Percentiles rank a stretch among this genome's conserved stretches.
Evolutionary conservation across 2,888 invertebrate genomes (phyloP).

Genomic region (Lordiphosa andalusiaca): DNA sequence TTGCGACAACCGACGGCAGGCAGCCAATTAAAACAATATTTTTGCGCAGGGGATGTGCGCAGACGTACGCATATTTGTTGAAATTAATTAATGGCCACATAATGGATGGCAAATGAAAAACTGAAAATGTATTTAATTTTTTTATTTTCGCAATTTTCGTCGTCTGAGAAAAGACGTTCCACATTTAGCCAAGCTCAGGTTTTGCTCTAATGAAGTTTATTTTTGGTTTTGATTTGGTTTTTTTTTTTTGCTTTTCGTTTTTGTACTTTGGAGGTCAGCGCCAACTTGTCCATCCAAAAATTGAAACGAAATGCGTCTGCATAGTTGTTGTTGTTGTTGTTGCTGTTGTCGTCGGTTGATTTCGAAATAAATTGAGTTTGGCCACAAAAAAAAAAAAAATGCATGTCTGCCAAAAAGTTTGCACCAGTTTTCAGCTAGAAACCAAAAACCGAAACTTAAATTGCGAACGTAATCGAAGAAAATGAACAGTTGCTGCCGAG

Average conservation of each 20-base stretch:
- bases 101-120: constrained; percentile 46
- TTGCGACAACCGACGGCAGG: neutral
- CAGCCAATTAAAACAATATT: constrained; percentile 26
- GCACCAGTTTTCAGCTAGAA: constrained; percentile 18
- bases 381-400: constrained; percentile 51
- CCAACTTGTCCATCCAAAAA: constrained; percentile 65
- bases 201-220: constrained; percentile 63
- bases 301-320: constrained; percentile 57
- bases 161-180: constrained; percentile 56
- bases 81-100: constrained; percentile 70
- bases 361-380: constrained; percentile 63
- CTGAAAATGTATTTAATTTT: constrained; percentile 7
- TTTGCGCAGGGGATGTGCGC: constrained; percentile 20
- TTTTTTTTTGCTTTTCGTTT: constrained; percentile 5
- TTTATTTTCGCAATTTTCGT: constrained; percentile 12
- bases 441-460: constrained; percentile 44
- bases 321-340: constrained; percentile 19
- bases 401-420: constrained; percentile 40
- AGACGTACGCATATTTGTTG: constrained; percentile 62
- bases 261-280: constrained; percentile 70
- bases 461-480: constrained; percentile 35
- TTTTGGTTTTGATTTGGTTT: neutral
- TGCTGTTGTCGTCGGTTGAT: constrained; percentile 38
- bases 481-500: constrained; percentile 12
- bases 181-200: constrained; percentile 55